Conservation (phyloP, 2,888 invertebrate species). For the Cheilosia scutellata region DNA sequence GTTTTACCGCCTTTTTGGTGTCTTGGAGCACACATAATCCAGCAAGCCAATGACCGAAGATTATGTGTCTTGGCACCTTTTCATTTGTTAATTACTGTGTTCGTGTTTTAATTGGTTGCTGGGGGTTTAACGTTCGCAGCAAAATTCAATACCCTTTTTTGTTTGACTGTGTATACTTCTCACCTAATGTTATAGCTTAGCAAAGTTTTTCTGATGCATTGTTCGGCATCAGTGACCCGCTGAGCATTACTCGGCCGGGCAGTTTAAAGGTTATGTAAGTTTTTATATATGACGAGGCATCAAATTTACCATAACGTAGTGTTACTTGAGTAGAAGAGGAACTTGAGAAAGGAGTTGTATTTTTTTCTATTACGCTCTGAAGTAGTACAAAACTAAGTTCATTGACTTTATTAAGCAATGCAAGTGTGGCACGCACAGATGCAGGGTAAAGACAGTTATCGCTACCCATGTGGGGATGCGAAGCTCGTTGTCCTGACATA, state of each 20-base stretch:
- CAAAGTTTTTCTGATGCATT: background rate
- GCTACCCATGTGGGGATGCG: too few species aligned
- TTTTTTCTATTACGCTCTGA: background rate
- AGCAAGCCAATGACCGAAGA: conserved; percentile 66
- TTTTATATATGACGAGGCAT: background rate
- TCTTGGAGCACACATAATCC: conserved; percentile 47
- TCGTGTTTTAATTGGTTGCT: conserved; percentile 51
- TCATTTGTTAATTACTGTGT: conserved; percentile 66
- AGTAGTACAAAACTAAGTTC: background rate
- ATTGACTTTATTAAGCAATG: background rate
- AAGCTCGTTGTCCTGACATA: too few species aligned
- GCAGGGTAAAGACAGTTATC: too few species aligned
- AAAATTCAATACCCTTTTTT: conserved; percentile 44
- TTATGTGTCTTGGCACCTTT: conserved; percentile 72
- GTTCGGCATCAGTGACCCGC: conserved; percentile 5
- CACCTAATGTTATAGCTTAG: conserved; percentile 20
- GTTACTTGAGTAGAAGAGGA: background rate
- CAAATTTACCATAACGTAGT: background rate
- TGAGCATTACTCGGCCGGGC: background rate
- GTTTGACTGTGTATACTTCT: conserved; percentile 37
- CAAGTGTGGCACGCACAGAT: too few species aligned
- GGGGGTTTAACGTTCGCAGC: conserved; percentile 26
- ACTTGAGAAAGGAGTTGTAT: background rate
- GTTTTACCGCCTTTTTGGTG: conserved; percentile 47
- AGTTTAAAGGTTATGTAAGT: conserved; percentile 17